Evolutionary conservation across 2,797 vertebrate genomes (phyloP).

Genomic region (Cynodonichthys magdalenae): DNA sequence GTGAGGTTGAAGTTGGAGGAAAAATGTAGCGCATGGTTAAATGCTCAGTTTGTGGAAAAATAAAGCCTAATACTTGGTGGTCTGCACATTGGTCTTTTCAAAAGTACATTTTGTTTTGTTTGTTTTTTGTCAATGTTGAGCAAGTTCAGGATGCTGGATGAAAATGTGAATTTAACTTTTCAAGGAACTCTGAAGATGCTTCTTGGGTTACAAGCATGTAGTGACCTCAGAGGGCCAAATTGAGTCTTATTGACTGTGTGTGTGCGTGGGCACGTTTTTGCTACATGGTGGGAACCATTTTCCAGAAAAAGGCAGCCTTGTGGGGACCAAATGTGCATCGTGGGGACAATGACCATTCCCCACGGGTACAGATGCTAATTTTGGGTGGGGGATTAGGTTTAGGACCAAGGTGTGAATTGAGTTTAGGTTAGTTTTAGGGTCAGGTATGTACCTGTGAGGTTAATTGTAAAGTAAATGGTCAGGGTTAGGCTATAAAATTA

Average conservation of each 20-base stretch:
- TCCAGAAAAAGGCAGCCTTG: neutral
- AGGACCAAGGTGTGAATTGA: too few species aligned
- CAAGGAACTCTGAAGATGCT: conserved; percentile 58
- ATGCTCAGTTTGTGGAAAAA: conserved; percentile 32
- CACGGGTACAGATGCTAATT: too few species aligned
- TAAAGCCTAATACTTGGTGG: conserved; percentile 22
- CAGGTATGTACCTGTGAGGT: too few species aligned
- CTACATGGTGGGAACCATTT: too few species aligned
- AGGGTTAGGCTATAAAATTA: too few species aligned
- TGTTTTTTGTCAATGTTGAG: conserved; percentile 26
- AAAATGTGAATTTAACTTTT: conserved; percentile 31
- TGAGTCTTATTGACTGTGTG: conserved; percentile 69
- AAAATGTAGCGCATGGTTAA: conserved; percentile 27
- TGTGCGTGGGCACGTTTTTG: too few species aligned
- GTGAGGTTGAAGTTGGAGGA: conserved; percentile 44
- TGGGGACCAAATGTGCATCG: too few species aligned
- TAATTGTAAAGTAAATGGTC: too few species aligned
- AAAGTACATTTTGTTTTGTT: conserved; percentile 29
- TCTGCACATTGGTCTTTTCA: conserved; percentile 32
- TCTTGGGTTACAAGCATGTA: conserved; percentile 54
- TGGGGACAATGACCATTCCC: too few species aligned
- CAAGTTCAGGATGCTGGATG: conserved; percentile 4
- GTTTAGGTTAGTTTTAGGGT: too few species aligned
- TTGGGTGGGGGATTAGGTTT: too few species aligned
- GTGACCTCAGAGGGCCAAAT: conserved; percentile 69